A percentile compares a stretch with the other conserved stretches of the same genome.
phyloP scores from a whole-genome alignment of 2,797 vertebrate species.

The Lacerta viridis region DNA sequence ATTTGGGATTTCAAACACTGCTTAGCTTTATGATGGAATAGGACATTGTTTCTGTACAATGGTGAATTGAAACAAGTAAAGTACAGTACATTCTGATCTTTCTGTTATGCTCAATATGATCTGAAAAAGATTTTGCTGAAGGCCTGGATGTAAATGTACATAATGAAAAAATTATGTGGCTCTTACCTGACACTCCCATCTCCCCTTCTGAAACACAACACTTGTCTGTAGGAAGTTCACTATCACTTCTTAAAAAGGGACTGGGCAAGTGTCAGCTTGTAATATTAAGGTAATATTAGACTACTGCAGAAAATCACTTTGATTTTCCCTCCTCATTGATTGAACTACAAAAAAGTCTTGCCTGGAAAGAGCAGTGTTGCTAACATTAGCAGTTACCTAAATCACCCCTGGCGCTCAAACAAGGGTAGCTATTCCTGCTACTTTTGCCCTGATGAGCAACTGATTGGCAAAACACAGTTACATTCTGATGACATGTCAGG shows the following conservation, averaged over 20 bases:
- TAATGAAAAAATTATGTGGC: not conserved
- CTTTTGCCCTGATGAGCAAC: not conserved
- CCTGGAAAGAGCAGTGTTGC: not conserved
- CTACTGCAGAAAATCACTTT: not conserved
- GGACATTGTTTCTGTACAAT: not conserved
- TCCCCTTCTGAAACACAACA: not conserved
- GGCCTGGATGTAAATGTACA: not conserved
- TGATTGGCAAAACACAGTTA: not conserved
- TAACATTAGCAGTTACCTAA: not conserved
- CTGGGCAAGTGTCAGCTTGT: not conserved
- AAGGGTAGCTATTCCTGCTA: not conserved
- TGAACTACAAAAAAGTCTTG: not conserved
- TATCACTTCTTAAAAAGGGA: constrained; percentile 16
- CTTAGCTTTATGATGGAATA: constrained; percentile 21
- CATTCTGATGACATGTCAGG: rapidly evolving
- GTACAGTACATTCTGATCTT: not conserved
- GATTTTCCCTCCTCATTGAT: not conserved
- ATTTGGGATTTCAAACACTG: not conserved
- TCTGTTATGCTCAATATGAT: not conserved
- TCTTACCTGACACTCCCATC: not conserved
- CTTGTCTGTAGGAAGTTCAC: constrained; percentile 32
- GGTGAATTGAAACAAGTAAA: not conserved
- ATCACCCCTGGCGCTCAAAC: not conserved
- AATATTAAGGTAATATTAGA: not conserved
- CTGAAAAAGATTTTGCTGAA: not conserved